A percentile compares a stretch with the other conserved stretches of the same genome.
phyloP scores from a whole-genome alignment of 2,888 invertebrate species.

The Cataglyphis rosenhaueri region DNA sequence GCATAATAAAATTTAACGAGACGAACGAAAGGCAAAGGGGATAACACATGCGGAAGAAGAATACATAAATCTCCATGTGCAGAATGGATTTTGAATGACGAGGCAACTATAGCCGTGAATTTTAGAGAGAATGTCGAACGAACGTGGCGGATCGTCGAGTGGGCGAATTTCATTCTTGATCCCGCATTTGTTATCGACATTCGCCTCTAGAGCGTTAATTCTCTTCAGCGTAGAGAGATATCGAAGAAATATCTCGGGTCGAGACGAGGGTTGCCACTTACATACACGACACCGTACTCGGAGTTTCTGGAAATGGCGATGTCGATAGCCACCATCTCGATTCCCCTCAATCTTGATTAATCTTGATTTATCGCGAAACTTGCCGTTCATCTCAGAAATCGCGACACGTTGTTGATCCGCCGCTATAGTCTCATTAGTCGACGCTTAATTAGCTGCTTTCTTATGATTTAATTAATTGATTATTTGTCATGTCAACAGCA shows the following conservation, averaged over 20 bases:
- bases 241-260: constrained; percentile 35
- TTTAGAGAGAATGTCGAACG: background rate
- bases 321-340: constrained; percentile 25
- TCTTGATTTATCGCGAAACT: constrained; percentile 45
- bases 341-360: constrained; percentile 52
- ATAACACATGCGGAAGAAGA: background rate
- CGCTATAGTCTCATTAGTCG: background rate
- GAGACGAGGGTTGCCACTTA: constrained; percentile 31
- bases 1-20: constrained; percentile 37
- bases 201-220: constrained; percentile 18
- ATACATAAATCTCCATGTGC: constrained; percentile 4
- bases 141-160: constrained; percentile 17
- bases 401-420: background rate
- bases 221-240: constrained; percentile 2
- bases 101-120: constrained; percentile 2
- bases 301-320: constrained; percentile 28
- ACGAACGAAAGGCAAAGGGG: too few species aligned
- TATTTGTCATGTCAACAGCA: background rate
- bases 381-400: background rate
- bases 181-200: constrained; percentile 34
- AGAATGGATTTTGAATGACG: constrained; percentile 11
- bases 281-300: background rate
- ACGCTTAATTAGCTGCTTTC: constrained; percentile 8
- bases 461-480: constrained; percentile 35
- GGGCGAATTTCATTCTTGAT: constrained; percentile 36